Base-by-base conservation (phyloP, 2,797 vertebrate species). In the Astyanax mexicanus region DNA sequence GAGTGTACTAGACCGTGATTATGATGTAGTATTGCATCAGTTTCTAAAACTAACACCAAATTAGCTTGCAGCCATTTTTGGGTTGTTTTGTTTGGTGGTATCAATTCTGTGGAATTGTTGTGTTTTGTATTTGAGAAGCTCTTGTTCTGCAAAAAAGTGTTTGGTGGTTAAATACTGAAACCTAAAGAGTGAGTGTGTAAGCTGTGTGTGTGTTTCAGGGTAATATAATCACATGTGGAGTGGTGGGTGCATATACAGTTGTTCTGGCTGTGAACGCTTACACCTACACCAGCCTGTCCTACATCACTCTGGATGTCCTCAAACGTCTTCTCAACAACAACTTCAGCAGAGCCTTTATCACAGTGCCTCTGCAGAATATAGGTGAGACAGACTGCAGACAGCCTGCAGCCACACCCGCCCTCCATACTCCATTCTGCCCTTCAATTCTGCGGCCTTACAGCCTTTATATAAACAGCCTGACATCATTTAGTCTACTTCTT, bases 281-380 rank as follows among this genome's bases (percentile, higher is more conserved):
- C 21, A 15, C 92, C 13, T 95, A 94, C 87, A 98, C 96, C 61
- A 97, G 96, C 81, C 93, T 99, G 44, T 94, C 96, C 75, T 96
- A 94, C 86, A 94, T 98, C 87, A 93, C 95, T 0, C 85, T 97
- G 69, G 93, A 98, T 62, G 60, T 97, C 51, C 95, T 99, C 82
- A 96, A 95, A 73, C 95, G 96, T 72, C 81, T 96, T 23, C 93
- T 98, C 79, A 95, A 93, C 81, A 47, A 83, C 35, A 85, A 90
- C 84, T 98, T 95, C 92, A 95, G 29, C 62, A 74, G 84, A 6
- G 84, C 88, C 52, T 95, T 97, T 84, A 92, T 95, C 4, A 93
- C 90, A 0, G 93, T 95, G 52, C 96, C 96, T 9, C 95, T 97
- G 82, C 96, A 96, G 76, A 89, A 80, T 25, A 91, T 95, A 0